Base-by-base conservation (phyloP, 2,888 invertebrate species). In the Cremastinae sp. region DNA sequence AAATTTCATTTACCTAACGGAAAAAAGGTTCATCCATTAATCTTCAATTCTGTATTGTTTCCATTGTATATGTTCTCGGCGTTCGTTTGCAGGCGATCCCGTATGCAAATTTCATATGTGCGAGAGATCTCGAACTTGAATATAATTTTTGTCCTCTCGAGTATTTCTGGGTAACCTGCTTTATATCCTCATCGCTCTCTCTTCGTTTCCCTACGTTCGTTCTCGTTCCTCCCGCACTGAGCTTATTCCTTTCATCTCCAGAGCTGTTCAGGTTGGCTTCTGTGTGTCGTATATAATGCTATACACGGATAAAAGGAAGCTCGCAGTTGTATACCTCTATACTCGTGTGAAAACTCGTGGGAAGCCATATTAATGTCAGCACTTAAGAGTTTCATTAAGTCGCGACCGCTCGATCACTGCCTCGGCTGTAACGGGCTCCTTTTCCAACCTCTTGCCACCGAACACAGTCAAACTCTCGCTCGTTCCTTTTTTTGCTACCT, bases 331-430 rank as follows among this genome's bases (percentile, higher is more conserved):
- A 79, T 82, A 80, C 78, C 80, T 79, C 79, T 80, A 78, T 78
- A 76, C 76, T 74, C 80, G 76, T 72, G 79, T 79, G 80, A 78
- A 83, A 84, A 85, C 28, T 28, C 28, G 28, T 84, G 80, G 83
- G 82, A 86, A 87, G 85, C 86, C 85, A 85, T 88, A 88, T 88
- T 88, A 87, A 88, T 88, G 88, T 86, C 84, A 84, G 83, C 83
- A 85, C 87, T 88, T 86, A 85, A 85, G 87, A 88, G 87, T 87
- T 88, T 88, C 88, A 88, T 88, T 88, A 88, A 88, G 88, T 87
- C 83, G 83, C 86, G 82, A 84, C 82, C 86, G 83, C 85, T 86
- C 87, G 86, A 88, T 87, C 87, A 87, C 85, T 85, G 87, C 85
- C 85, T 72, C 66, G 49, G 35, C 66, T 62, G 56, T 49, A 16